phyloP scores from a whole-genome alignment of 2,888 invertebrate species.

The Ariolimax columbianus region DNA sequence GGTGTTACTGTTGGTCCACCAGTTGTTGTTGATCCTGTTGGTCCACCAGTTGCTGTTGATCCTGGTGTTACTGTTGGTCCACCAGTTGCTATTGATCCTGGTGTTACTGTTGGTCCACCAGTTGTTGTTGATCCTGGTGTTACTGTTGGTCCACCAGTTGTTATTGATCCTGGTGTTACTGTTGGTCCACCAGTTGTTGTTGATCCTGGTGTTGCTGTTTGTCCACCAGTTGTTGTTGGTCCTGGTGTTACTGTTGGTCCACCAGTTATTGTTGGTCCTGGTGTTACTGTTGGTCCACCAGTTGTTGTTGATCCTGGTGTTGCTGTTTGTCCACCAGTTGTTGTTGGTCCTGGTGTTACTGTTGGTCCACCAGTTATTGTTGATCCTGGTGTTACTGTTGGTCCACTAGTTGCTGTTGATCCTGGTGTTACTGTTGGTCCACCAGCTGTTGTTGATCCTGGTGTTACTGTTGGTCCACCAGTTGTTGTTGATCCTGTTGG shows the following conservation, averaged over 20 bases:
- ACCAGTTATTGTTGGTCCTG: constrained; percentile 2
- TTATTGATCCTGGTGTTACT: constrained; percentile 26
- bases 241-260: neutral
- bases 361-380: neutral
- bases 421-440: neutral
- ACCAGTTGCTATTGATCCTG: neutral
- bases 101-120: neutral
- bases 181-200: neutral
- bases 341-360: neutral
- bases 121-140: constrained; percentile 3
- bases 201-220: constrained; percentile 2
- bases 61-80: constrained; percentile 21
- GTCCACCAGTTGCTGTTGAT: constrained; percentile 8
- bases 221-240: neutral
- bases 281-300: neutral
- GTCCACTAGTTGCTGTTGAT: neutral
- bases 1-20: neutral
- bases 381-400: neutral
- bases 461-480: neutral
- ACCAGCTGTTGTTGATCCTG: neutral
- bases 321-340: neutral
- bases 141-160: neutral
- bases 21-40: constrained; percentile 19
- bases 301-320: constrained; percentile 9
- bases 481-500: neutral